These are phyloP conservation scores for Musca vetustissima DNA, from an alignment of 1,140 invertebrate genomes.

Conservation along the genomic window DNA sequence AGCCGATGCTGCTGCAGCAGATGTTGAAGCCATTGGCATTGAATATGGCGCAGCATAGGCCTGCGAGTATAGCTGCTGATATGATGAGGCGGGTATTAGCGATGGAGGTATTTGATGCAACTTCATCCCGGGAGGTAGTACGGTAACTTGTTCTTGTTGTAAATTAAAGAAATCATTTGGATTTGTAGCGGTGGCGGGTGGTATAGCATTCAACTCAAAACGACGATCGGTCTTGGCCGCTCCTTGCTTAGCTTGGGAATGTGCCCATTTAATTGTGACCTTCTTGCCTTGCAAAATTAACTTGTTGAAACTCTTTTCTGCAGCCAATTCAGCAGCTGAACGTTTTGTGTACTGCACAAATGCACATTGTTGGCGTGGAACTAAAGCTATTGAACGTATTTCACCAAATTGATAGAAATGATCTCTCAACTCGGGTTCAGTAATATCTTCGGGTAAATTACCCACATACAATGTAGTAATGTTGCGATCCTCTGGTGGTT, in stretches of 20 bases:
- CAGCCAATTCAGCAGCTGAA: conserved; percentile 86
- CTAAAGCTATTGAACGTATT: conserved; percentile 89
- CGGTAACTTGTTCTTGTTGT: conserved; percentile 60
- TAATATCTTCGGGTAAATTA: conserved; percentile 85
- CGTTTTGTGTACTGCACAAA: conserved; percentile 96
- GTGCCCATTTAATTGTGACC: conserved; percentile 96
- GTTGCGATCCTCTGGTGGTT: conserved; percentile 92
- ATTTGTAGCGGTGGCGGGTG: conserved; percentile 61
- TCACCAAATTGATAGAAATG: conserved; percentile 99
- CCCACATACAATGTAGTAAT: conserved; percentile 97
- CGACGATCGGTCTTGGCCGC: conserved; percentile 56
- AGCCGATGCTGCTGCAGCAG: conserved; percentile 18
- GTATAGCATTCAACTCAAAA: conserved; percentile 83
- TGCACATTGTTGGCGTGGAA: conserved; percentile 93
- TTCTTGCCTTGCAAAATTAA: conserved; percentile 83
- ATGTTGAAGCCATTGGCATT: conserved; percentile 59
- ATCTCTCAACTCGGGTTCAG: conserved; percentile 79
- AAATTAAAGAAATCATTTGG: conserved; percentile 82
- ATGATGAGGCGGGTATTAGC: conserved; percentile 58
- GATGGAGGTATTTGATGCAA: conserved; percentile 58
- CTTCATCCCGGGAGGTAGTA: conserved; percentile 59
- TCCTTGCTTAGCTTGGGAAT: conserved; percentile 74
- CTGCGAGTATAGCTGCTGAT: conserved; percentile 62
- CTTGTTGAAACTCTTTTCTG: conserved; percentile 96
- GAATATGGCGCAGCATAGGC: conserved; percentile 57